Conservation (phyloP, 1,140 invertebrate genomes). For the Bombus breviceps region DNA sequence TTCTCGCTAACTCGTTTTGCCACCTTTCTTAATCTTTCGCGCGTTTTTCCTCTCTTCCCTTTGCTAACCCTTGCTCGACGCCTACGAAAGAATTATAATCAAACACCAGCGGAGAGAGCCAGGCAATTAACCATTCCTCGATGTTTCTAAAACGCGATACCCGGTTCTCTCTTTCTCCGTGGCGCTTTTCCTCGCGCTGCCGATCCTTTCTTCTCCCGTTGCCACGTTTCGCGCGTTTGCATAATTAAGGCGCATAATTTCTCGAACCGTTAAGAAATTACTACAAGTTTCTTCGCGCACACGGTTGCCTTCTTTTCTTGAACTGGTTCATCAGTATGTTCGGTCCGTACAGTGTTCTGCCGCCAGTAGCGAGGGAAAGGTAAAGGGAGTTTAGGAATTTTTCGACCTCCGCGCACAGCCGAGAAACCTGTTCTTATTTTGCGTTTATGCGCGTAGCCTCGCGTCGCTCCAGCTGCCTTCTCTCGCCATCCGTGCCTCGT, state of each 20-base stretch:
- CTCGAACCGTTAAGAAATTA: constrained; percentile 66
- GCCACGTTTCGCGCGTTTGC: constrained; percentile 25
- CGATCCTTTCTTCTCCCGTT: neutral
- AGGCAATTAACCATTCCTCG: constrained; percentile 61
- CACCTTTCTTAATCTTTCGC: neutral
- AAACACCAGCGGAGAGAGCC: constrained; percentile 47
- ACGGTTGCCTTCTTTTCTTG: constrained; percentile 48
- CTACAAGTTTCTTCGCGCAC: constrained; percentile 10
- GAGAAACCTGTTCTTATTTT: constrained; percentile 59
- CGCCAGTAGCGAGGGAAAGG: constrained; percentile 11
- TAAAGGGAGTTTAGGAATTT: constrained; percentile 44
- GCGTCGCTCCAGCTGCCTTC: constrained; percentile 14
- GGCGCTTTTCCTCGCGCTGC: neutral
- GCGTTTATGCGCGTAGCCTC: constrained; percentile 33
- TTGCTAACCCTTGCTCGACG: constrained; percentile 16
- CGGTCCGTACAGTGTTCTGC: neutral
- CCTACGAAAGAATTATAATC: constrained; percentile 60
- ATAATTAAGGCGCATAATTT: constrained; percentile 65
- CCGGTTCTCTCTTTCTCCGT: neutral
- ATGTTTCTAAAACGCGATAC: constrained; percentile 52
- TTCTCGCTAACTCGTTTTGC: neutral
- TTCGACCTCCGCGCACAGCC: constrained; percentile 8
- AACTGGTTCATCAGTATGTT: constrained; percentile 59
- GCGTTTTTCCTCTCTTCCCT: neutral
- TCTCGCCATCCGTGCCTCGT: neutral